Conservation (phyloP, 2,113 vertebrate genomes). For the Scopus umbretta region DNA sequence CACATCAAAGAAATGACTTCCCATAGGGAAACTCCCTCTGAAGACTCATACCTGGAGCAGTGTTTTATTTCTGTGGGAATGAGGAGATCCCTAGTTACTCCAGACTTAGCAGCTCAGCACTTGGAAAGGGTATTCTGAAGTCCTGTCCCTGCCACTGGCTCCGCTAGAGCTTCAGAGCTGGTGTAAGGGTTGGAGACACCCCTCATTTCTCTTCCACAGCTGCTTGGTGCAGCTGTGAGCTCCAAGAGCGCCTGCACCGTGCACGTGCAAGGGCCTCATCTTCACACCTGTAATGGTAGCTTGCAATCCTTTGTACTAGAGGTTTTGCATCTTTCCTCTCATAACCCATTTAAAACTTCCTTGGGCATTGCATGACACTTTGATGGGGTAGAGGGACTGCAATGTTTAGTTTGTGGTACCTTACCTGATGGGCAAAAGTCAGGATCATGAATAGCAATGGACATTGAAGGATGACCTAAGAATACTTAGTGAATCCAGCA, state of each 20-base stretch:
- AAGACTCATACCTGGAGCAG: neutral
- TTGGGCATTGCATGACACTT: neutral
- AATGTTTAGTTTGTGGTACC: neutral
- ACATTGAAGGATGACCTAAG: neutral
- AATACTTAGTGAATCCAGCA: neutral
- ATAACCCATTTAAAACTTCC: neutral
- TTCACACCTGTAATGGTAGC: neutral
- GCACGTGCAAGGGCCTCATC: neutral
- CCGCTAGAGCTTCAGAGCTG: neutral
- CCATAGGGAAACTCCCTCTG: neutral
- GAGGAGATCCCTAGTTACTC: neutral
- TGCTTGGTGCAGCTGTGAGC: neutral
- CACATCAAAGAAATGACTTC: slow-evolving; percentile 32
- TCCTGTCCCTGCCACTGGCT: neutral
- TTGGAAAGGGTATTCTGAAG: neutral
- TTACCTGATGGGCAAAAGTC: neutral
- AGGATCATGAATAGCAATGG: neutral
- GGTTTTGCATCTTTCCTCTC: neutral
- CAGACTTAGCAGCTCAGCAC: neutral
- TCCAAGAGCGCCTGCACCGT: neutral
- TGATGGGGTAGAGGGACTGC: neutral
- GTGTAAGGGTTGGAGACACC: neutral
- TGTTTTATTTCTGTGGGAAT: neutral
- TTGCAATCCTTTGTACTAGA: neutral
- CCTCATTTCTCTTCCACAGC: neutral